Evolutionary conservation across 2,113 vertebrate genomes (phyloP).

Genomic region (Oryzias melastigma): DNA sequence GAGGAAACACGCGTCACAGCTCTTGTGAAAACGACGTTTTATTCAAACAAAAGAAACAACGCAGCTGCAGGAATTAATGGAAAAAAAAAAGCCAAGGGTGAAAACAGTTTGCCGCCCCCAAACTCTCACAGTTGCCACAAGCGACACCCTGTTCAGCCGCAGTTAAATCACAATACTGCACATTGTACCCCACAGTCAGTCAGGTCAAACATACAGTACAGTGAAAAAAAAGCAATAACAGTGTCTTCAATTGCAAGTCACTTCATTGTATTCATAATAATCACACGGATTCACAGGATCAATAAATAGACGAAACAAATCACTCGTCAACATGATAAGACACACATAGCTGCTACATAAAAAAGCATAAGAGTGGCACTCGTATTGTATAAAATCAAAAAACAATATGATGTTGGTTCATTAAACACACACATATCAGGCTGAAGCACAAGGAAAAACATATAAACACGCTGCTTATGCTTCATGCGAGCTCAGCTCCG

Average conservation of each 20-base stretch:
- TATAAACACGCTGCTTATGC: constrained; percentile 39
- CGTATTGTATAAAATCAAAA: constrained; percentile 68
- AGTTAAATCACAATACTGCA: constrained; percentile 81
- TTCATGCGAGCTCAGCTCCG: constrained; percentile 35
- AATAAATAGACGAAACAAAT: constrained; percentile 80
- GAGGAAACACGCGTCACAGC: constrained; percentile 39
- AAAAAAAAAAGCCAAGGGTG: constrained; percentile 79
- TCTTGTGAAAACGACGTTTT: constrained; percentile 85
- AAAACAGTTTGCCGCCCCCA: constrained; percentile 73
- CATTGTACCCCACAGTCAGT: constrained; percentile 43
- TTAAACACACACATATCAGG: constrained; percentile 59
- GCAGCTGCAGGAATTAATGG: constrained; percentile 86
- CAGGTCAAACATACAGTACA: constrained; percentile 11
- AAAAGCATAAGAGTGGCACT: constrained; percentile 70
- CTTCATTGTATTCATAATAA: constrained; percentile 81
- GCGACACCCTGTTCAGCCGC: constrained; percentile 69
- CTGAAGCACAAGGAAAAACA: constrained; percentile 54
- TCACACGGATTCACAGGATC: constrained; percentile 79
- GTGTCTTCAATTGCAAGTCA: constrained; percentile 83
- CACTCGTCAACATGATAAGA: constrained; percentile 72
- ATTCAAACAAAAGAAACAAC: constrained; percentile 92
- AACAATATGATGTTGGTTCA: constrained; percentile 57
- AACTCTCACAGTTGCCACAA: constrained; percentile 61
- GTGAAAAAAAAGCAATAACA: constrained; percentile 71
- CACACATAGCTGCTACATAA: constrained; percentile 76